Base-by-base conservation (phyloP, 2,113 vertebrate species). In the Siphamia tubifer region DNA sequence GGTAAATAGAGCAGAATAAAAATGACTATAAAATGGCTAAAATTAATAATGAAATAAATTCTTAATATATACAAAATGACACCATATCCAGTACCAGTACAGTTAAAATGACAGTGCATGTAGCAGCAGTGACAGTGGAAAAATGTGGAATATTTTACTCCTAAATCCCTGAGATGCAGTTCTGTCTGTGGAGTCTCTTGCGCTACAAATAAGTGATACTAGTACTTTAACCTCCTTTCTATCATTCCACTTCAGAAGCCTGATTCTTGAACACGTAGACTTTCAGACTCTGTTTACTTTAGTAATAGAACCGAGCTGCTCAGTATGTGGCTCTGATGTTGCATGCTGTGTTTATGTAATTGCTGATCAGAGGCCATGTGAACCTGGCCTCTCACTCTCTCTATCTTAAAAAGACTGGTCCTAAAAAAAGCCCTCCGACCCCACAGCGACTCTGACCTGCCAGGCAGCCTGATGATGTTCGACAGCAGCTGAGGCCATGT, bases 401-500 rank as follows among this genome's bases (percentile, higher is more conserved):
- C 81, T 23, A 32, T 49, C 73, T 84, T 75, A 67, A 77, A 69
- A 82, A 76, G 77, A 79, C 81, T 40, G 74, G 9, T 78, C 79
- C 89, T 93, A 93, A 89, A 91, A 91, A 92, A 93, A 92, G 89
- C 72, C 13, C 0, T 1, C 65, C 85, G 78, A 84, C 81, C 64
- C 83, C 12, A 34, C 51, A 19, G 67, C 52, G 27, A 58, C 67
- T 76, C 61, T 16, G 40, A 47, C 10, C 68, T 70, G 64, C 73
- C 71, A 81, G 51, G 34, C 42, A 43, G 78, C 24, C 38, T 27
- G 45, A 66, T 91, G 92, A 93, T 66, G 28, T 70, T 71, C 71
- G 25, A 72, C 56, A 84, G 89, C 92, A 93, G 92, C 91, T 93
- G 92, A 83, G 25, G 52, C 75, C 24, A 6, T 27, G 20, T 34